These are phyloP conservation scores for Drosophila lowei DNA, from an alignment of 1,140 invertebrate genomes.

Conservation along the genomic window DNA sequence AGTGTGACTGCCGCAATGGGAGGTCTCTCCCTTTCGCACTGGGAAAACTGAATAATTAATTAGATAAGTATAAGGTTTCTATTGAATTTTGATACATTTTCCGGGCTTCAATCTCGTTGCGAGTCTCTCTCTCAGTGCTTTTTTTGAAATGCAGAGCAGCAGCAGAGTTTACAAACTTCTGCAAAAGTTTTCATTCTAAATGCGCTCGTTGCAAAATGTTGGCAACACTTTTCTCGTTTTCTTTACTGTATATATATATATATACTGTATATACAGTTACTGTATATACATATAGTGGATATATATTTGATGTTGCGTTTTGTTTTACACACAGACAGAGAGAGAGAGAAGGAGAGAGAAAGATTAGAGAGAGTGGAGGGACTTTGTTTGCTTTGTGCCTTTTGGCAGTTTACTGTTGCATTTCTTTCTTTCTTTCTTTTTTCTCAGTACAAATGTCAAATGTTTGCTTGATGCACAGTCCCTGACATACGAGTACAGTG, in stretches of 20 bases:
- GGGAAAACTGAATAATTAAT: too few relatives aligned
- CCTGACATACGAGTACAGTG: conserved; percentile 6
- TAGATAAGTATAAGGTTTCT: too few relatives aligned
- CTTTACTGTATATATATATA: neutral
- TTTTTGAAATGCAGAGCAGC: conserved; percentile 11
- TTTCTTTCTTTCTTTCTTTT: conserved; percentile 16
- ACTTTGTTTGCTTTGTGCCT: conserved; percentile 39
- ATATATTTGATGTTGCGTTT: conserved; percentile 12
- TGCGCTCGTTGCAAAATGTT: conserved; percentile 36
- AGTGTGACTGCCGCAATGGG: too few relatives aligned
- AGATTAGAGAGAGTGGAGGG: neutral
- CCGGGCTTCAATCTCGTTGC: neutral
- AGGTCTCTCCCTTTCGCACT: too few relatives aligned
- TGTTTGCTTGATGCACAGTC: conserved; percentile 35
- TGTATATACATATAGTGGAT: neutral
- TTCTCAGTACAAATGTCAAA: conserved; percentile 32
- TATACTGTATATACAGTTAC: neutral
- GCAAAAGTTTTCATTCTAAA: conserved; percentile 44
- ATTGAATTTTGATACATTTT: too few relatives aligned
- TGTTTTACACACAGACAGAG: conserved; percentile 4
- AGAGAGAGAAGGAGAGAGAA: too few relatives aligned
- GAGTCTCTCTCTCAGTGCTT: neutral
- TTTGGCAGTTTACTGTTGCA: conserved; percentile 43
- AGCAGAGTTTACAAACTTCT: conserved; percentile 42
- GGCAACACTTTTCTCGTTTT: conserved; percentile 40